phyloP scores from a whole-genome alignment of 2,888 invertebrate genomes.

The Hipparchia semele region DNA sequence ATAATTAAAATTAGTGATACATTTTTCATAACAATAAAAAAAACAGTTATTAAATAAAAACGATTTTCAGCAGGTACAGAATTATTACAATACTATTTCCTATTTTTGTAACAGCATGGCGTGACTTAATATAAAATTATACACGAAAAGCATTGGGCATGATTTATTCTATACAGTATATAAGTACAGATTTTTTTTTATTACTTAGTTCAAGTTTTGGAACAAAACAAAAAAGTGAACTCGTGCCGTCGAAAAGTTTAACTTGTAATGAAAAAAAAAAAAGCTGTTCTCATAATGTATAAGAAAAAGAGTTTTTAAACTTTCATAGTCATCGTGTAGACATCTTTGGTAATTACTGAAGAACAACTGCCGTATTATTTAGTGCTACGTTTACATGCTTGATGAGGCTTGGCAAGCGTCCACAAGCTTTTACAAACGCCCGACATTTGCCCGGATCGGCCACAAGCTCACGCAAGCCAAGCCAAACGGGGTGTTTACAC shows the following conservation, averaged over 20 bases:
- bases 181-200: neutral
- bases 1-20: neutral
- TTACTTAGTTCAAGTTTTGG: neutral
- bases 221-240: neutral
- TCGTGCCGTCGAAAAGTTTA: neutral
- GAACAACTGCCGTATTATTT: no score
- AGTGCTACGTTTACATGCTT: no score
- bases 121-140: slow-evolving; percentile 28
- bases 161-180: neutral
- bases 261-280: no score
- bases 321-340: no score
- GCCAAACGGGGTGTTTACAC: no score
- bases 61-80: neutral
- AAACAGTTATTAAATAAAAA: neutral
- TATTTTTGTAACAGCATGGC: slow-evolving; percentile 38
- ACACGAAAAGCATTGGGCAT: neutral
- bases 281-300: no score
- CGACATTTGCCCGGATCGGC: no score
- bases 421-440: no score
- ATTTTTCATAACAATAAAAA: neutral
- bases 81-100: neutral
- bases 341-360: no score
- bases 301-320: no score
- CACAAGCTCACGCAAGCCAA: no score
- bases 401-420: no score